Evolutionary conservation across 2,113 vertebrate species (phyloP), one percentile per base, ranked within the genome.

Genomic region (Pachyramphus minor): DNA sequence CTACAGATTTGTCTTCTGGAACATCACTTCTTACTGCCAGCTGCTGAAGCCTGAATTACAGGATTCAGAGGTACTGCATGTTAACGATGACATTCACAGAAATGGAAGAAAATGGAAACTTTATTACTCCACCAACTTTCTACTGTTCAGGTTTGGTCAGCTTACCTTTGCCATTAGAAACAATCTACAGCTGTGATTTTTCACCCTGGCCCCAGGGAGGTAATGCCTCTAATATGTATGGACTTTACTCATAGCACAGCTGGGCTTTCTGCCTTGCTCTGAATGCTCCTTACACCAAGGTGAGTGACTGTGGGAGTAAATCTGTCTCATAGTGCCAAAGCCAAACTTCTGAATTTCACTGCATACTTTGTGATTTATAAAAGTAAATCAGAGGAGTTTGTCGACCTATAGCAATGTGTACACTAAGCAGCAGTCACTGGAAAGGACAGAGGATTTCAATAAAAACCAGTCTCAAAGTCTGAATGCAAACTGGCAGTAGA

Each of bases 381-480:
- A 90, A 64, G 41, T 44, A 94, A 96, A 92, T 79, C 49, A 89
- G 94, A 47, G 17, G 41, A 91, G 76, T 91, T 92, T 96, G 91
- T 88, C 91, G 95, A 62, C 45, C 39, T 62, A 56, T 17, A 88
- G 72, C 83, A 74, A 85, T 27, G 58, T 4, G 37, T 50, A 92
- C 12, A 28, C 20, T 21, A 45, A 77, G 73, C n/a, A 90, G 37
- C 47, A 31, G 63, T 41, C 82, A 44, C 30, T 55, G 59, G 22
- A 55, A 53, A 28, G 44, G 27, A 31, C 22, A 53, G 71, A 28
- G 31, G 21, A 56, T 24, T 5, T 55, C 56, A 47, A 12, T 39
- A 73, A 44, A 63, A 84, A 28, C 4, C 56, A 59, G n/a, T 56
- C 66, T 68, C 52, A 45, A 52, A 85, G 82, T 52, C 42, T 45